Evolutionary conservation across 64 coral and sea anemone species (phyloP), one percentile per base, ranked within the genome.

Genomic region (Acropora yongei): DNA sequence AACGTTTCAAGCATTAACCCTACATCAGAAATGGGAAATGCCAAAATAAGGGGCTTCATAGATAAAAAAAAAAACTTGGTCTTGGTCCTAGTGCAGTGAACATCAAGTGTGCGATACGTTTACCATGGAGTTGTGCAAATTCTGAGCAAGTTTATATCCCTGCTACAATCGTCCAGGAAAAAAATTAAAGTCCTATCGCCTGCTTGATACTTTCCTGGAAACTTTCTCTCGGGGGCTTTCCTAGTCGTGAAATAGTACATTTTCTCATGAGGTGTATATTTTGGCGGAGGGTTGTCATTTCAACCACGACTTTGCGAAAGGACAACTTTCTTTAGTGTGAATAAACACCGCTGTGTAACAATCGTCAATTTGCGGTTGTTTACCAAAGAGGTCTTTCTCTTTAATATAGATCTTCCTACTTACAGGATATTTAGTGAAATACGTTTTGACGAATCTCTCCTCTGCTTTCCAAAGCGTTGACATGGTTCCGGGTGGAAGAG

Each of bases 391-490:
- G 83, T 97, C 92, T 80, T 65, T 90, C 60, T 97, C 95, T 77
- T 85, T 94, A 18, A 97, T 97, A 47, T 97, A 97, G 16, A 97
- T 97, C 16, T 12, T 14, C 41, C 41, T 17, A 50, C 96, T 57
- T 82, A 98, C 96, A 74, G 96, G 96, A 39, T 95, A 98, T 89
- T 98, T 98, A n/a, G 78, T 79, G 74, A 95, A 98, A 49, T 98
- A 98, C 2, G 91, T 93, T 60, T 96, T 90, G 67, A 85, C 18
- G 65, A 93, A 98, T 45, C 94, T 98, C 19, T 96, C 94, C 50
- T 98, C 96, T 42, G 81, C 91, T 58, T 86, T 95, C 96, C 96
- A 98, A 39, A 98, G 86, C 5, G 96, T 98, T 13, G 93, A 88
- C 55, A 87, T 84, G 6, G 94, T 95, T 12, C 96, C 96, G 10